Evolutionary conservation across 2,797 vertebrate species (phyloP).

Genomic region (Vipera ursinii): DNA sequence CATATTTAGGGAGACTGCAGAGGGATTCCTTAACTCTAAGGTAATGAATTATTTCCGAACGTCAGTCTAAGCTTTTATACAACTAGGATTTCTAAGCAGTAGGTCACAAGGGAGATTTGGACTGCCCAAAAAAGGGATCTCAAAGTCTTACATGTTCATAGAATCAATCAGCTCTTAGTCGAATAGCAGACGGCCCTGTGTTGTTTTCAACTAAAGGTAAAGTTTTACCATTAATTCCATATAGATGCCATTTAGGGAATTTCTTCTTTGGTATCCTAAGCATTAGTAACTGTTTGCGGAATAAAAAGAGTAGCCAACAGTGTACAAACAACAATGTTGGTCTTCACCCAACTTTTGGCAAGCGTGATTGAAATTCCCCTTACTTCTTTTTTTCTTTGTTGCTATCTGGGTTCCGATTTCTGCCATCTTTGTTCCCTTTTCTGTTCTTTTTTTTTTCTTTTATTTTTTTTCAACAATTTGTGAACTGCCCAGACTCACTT

Average conservation of each 20-base stretch:
- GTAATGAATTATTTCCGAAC: conserved; percentile 17
- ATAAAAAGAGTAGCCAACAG: conserved; percentile 4
- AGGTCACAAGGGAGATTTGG: background rate
- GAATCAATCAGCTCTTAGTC: background rate
- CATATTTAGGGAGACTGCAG: background rate
- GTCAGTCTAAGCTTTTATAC: background rate
- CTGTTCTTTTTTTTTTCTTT: background rate
- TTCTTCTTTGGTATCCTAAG: background rate
- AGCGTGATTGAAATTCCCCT: background rate
- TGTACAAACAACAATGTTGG: background rate
- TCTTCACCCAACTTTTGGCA: background rate
- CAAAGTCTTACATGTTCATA: background rate
- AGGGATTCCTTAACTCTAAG: conserved; percentile 2
- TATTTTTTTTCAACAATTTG: background rate
- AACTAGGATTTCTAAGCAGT: background rate
- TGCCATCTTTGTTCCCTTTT: background rate
- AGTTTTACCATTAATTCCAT: background rate
- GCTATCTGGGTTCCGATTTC: background rate
- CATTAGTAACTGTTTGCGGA: background rate
- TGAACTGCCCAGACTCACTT: background rate
- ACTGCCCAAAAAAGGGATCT: background rate
- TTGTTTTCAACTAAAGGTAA: background rate
- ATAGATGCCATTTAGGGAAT: background rate
- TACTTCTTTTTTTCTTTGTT: background rate
- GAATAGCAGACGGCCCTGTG: background rate